phyloP scores from a whole-genome alignment of 2,797 vertebrate genomes.

The Triplophysa bombifrons region DNA sequence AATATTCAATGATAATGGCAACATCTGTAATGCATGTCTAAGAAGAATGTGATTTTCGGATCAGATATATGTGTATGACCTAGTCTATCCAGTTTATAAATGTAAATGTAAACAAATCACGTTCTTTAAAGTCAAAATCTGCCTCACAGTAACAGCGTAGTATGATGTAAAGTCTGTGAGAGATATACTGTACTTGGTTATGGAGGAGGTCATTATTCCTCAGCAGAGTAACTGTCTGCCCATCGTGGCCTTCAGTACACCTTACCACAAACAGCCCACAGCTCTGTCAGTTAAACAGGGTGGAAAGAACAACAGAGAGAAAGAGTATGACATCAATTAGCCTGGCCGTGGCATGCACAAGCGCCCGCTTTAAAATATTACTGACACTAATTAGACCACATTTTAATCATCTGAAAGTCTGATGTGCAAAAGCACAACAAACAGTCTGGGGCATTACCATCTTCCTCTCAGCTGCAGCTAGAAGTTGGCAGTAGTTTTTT shows the following conservation, averaged over 20 bases:
- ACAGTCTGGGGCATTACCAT: constrained; percentile 11
- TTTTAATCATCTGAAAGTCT: constrained; percentile 43
- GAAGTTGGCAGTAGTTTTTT: background rate
- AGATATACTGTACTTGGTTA: constrained; percentile 32
- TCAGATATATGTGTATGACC: too few relatives aligned
- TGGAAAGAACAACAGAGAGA: constrained; percentile 45
- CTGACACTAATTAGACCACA: constrained; percentile 62
- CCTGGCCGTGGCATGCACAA: constrained; percentile 37
- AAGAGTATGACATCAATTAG: constrained; percentile 57
- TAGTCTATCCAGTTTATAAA: background rate
- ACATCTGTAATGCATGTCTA: too few relatives aligned
- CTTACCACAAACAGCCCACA: constrained; percentile 51
- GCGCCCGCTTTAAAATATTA: constrained; percentile 44
- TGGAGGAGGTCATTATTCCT: constrained; percentile 54
- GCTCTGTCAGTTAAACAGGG: constrained; percentile 46
- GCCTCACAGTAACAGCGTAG: background rate
- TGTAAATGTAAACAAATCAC: background rate
- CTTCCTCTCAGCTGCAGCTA: background rate
- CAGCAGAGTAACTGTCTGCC: constrained; percentile 43
- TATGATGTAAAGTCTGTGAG: background rate
- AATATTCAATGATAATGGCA: too few relatives aligned
- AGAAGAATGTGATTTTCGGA: too few relatives aligned
- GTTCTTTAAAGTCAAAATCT: background rate
- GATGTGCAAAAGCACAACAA: constrained; percentile 33
- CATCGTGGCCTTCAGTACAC: constrained; percentile 46